Evolutionary conservation across 1,140 invertebrate genomes (phyloP).

Genomic region (Dolichoris vasculosae): DNA sequence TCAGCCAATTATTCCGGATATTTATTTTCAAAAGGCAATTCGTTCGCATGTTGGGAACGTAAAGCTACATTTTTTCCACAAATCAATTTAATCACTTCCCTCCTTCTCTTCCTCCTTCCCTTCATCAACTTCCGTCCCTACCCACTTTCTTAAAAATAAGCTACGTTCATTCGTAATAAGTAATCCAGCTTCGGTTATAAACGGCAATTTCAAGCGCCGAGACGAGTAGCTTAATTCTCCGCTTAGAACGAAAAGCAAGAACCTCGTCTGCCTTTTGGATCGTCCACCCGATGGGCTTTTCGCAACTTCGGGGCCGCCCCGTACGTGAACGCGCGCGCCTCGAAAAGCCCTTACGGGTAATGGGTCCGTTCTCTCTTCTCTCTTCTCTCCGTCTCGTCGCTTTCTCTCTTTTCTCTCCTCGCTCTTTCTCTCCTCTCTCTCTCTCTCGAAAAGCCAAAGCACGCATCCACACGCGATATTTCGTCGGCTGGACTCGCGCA

Average conservation of each 20-base stretch:
- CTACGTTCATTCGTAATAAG: background rate
- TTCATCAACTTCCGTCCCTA: too few relatives aligned
- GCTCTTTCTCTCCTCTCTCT: background rate
- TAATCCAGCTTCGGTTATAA: background rate
- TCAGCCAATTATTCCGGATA: background rate
- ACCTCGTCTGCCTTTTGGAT: background rate
- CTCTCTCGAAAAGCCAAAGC: background rate
- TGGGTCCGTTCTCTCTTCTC: background rate
- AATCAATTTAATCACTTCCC: background rate
- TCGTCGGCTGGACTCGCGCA: background rate
- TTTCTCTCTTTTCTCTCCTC: background rate
- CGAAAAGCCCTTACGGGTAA: constrained; percentile 7
- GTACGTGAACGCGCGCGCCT: background rate
- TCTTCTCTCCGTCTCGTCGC: background rate
- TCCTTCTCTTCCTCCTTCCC: too few relatives aligned
- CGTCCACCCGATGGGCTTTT: background rate
- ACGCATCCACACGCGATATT: background rate
- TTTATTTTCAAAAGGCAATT: too few relatives aligned
- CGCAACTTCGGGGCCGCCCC: background rate
- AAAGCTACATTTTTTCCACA: background rate
- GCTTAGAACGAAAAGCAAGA: background rate
- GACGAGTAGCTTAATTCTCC: background rate
- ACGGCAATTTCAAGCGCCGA: background rate
- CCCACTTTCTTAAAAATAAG: too few relatives aligned
- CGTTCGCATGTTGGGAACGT: background rate